phyloP scores from a whole-genome alignment of 2,113 vertebrate species.

The Micronycteris hirsuta region DNA sequence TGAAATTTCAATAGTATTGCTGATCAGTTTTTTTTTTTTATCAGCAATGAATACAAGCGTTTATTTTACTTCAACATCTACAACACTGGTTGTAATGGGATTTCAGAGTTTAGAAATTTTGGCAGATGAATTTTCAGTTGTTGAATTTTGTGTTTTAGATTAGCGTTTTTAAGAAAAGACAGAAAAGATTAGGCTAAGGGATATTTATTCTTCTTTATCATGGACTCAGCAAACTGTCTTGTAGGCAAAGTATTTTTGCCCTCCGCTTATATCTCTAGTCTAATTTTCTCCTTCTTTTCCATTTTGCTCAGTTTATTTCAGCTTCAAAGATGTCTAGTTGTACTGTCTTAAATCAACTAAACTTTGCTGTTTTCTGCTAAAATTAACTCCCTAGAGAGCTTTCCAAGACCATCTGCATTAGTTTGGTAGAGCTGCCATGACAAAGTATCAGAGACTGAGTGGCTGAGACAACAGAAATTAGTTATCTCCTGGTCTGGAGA shows the following conservation, averaged over 20 bases:
- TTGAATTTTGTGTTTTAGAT: not conserved
- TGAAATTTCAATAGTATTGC: not conserved
- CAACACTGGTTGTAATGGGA: not conserved
- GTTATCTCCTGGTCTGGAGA: not conserved
- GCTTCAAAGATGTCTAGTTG: not conserved
- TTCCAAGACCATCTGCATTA: not conserved
- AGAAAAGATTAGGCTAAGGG: not conserved
- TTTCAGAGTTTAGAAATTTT: not conserved
- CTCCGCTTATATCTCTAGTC: not conserved
- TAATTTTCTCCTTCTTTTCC: not conserved
- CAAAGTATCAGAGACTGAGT: not conserved
- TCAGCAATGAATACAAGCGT: not conserved
- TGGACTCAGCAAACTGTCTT: not conserved
- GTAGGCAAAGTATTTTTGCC: not conserved
- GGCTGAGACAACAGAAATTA: not conserved
- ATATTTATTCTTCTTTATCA: not conserved
- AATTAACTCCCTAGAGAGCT: not conserved
- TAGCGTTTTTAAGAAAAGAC: not conserved
- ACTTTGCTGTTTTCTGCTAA: not conserved
- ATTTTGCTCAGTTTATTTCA: not conserved
- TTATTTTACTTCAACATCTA: not conserved
- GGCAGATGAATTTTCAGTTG: not conserved
- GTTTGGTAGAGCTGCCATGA: not conserved
- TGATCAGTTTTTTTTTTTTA: not conserved
- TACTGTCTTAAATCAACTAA: not conserved